Evolutionary conservation across 1,140 invertebrate genomes (phyloP).

Genomic region (Kradibia gibbosae): DNA sequence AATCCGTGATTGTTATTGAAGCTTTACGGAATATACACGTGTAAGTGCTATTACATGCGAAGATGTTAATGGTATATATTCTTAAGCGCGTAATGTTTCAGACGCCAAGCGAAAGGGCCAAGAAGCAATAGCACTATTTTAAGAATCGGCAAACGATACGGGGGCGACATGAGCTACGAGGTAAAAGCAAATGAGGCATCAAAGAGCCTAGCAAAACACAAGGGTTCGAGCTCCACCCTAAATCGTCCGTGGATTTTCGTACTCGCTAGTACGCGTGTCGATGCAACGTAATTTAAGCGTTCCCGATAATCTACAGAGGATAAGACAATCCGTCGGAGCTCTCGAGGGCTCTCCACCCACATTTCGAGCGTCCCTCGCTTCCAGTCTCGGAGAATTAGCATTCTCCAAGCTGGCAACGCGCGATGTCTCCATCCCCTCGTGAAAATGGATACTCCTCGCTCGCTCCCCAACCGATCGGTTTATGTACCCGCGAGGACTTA

Average conservation of each 20-base stretch:
- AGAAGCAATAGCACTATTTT: not conserved
- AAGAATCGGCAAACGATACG: not conserved
- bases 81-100: no score
- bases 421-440: slow-evolving; percentile 69
- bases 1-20: not conserved
- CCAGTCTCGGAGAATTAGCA: slow-evolving; percentile 37
- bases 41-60: no score
- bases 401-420: slow-evolving; percentile 33
- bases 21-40: not conserved
- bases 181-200: not conserved
- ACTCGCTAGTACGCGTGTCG: not conserved
- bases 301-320: not conserved
- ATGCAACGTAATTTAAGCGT: slow-evolving; percentile 11
- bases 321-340: not conserved
- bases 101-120: not conserved
- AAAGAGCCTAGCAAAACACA: not conserved
- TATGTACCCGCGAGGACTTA: slow-evolving; percentile 64
- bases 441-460: slow-evolving; percentile 67
- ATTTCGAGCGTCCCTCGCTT: not conserved
- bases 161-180: not conserved
- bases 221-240: not conserved
- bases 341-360: not conserved
- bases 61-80: no score
- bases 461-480: slow-evolving; percentile 62
- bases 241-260: not conserved